phyloP scores from a whole-genome alignment of 2,888 invertebrate genomes.

The Gymnoscelis rufifasciata region DNA sequence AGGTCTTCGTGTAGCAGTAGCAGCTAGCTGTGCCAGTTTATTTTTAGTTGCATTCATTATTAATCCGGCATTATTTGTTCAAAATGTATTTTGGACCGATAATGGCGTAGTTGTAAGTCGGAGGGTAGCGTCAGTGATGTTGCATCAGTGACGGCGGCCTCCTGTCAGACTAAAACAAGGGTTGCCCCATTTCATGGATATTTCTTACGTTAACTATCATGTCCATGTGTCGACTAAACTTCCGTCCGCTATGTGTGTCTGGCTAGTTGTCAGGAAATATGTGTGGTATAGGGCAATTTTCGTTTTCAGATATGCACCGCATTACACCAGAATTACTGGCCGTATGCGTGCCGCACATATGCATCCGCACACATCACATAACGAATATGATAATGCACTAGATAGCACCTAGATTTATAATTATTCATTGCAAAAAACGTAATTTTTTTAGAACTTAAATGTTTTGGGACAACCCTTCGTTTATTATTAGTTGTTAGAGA shows the following conservation, averaged over 20 bases:
- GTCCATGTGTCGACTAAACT: constrained; percentile 74
- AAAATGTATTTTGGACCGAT: constrained; percentile 36
- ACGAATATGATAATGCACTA: constrained; percentile 73
- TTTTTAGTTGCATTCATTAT: constrained; percentile 52
- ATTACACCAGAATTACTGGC: constrained; percentile 80
- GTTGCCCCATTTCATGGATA: constrained; percentile 79
- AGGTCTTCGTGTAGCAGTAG: constrained; percentile 60
- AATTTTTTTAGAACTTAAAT: constrained; percentile 69
- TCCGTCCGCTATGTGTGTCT: constrained; percentile 73
- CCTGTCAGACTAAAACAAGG: constrained; percentile 70
- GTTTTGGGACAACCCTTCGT: constrained; percentile 79
- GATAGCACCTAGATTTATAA: constrained; percentile 76
- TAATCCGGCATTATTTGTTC: constrained; percentile 50
- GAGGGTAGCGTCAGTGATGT: constrained; percentile 50
- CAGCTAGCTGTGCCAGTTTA: constrained; percentile 31
- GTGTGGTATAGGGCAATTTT: constrained; percentile 80
- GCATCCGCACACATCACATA: constrained; percentile 79
- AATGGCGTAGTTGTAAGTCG: constrained; percentile 56
- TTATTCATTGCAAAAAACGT: constrained; percentile 56
- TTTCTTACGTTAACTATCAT: constrained; percentile 74
- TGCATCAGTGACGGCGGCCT: constrained; percentile 49
- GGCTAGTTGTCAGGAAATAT: constrained; percentile 72
- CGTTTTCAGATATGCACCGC: constrained; percentile 79
- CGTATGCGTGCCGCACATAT: constrained; percentile 79
- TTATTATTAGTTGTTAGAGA: constrained; percentile 60